These are phyloP conservation scores for Lasioglossum baleicum DNA, from an alignment of 1,140 invertebrate genomes.

Conservation along the genomic window DNA sequence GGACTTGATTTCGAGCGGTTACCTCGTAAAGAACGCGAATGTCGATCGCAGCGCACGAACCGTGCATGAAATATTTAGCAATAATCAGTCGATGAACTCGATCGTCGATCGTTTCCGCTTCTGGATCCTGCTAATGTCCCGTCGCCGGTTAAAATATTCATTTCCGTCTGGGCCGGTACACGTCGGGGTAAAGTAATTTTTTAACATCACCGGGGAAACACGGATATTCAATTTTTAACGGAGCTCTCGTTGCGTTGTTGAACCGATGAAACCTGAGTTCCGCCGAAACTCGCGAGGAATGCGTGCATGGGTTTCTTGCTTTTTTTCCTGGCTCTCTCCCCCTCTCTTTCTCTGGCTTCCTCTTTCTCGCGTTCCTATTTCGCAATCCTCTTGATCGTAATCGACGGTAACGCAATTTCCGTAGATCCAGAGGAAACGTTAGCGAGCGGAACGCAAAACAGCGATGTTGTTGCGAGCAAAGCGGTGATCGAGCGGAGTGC, in stretches of 20 bases:
- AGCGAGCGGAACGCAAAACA: background rate
- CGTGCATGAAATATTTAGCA: conserved; percentile 2
- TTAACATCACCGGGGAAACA: background rate
- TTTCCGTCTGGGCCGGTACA: background rate
- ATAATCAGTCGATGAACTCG: conserved; percentile 3
- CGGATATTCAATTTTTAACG: conserved; percentile 3
- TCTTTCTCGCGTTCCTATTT: background rate
- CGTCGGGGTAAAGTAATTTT: background rate
- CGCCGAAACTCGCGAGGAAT: conserved; percentile 2
- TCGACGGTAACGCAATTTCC: conserved; percentile 30
- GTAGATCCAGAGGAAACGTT: conserved; percentile 17
- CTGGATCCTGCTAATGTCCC: background rate
- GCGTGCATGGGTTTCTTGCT: background rate
- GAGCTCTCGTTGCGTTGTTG: background rate
- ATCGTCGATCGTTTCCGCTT: background rate
- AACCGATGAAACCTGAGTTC: background rate
- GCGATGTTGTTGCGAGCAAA: conserved; percentile 17
- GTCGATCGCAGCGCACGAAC: background rate
- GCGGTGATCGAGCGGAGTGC: conserved; percentile 9
- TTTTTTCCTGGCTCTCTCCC: background rate
- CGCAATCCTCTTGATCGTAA: background rate
- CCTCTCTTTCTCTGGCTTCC: background rate
- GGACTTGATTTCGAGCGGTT: background rate
- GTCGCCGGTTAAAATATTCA: conserved; percentile 27
- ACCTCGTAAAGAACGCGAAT: background rate